Evolutionary conservation across 1,140 invertebrate genomes (phyloP), one percentile per base, ranked within the genome.

Genomic region (Nephila pilipes): DNA sequence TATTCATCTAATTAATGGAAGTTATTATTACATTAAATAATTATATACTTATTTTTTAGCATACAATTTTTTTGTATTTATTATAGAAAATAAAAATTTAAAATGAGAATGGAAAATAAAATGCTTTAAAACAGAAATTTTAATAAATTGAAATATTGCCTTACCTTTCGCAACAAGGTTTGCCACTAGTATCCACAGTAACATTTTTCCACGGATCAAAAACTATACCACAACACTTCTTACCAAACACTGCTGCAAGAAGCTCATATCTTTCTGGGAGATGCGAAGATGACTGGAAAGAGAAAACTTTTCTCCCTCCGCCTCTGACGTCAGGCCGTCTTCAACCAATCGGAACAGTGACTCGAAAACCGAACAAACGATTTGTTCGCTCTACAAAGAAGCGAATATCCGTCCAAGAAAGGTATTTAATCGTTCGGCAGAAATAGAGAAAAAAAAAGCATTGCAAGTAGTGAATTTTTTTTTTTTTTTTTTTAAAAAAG

Each of bases 271-370:
- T 91, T 83, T 65, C 80, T 58, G 58, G 1, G 38, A 91, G 57
- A 36, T 25, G 75, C 58, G 65, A 83, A 38, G 75, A 91, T 58
- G 25, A 88, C 32, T 91, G 36, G 32, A 57, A 22, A 63, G 89
- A 88, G 57, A 91, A 83, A 91, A 91, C 32, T 91, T 91, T 91
- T 60, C 46, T 81, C 89, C 18, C 57, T 58, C 25, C 80, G 89
- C 54, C 25, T 55, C 29, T 91, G 89, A 91, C 89, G 89, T 65
- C 79, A 91, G 1, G 32, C 12, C 32, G n/a, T 18, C 32, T 91
- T 46, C 57, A 65, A 25, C 89, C 79, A 91, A 91, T 91, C 12
- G 65, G 58, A 91, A 57, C 63, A 54, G 6, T 10, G 29, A 36
- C 10, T 22, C 29, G 60, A 54, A 32, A 88, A 54, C 32, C 60